Evolutionary conservation across 2,113 vertebrate species (phyloP).

Genomic region (Hylia prasina): DNA sequence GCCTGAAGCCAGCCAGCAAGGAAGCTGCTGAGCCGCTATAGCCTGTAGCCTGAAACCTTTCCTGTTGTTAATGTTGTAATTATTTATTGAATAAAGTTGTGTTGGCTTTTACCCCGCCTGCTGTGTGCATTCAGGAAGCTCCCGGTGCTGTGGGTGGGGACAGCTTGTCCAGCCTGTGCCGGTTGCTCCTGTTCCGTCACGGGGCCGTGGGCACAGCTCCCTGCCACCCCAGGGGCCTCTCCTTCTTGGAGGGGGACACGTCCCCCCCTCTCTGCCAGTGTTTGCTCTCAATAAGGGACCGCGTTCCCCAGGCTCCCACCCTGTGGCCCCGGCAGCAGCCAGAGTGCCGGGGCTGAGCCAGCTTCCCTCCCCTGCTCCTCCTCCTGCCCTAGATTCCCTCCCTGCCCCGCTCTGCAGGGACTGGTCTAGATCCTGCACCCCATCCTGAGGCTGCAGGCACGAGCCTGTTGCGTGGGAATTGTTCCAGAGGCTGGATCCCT

Average conservation of each 20-base stretch:
- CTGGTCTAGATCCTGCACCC: neutral
- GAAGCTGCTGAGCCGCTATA: neutral
- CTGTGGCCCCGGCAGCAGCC: neutral
- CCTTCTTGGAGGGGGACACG: fast-evolving
- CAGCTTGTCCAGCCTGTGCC: neutral
- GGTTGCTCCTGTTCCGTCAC: neutral
- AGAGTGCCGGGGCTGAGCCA: neutral
- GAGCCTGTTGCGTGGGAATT: fast-evolving
- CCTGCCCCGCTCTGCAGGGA: neutral
- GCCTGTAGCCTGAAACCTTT: neutral
- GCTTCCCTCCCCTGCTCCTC: neutral
- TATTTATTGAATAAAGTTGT: constrained; percentile 40
- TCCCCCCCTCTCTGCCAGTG: fast-evolving
- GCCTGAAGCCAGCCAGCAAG: neutral
- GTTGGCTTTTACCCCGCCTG: neutral
- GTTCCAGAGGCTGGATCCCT: neutral
- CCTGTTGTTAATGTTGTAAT: neutral
- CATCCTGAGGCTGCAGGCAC: fast-evolving
- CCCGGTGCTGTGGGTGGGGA: neutral
- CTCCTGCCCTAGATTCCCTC: constrained; percentile 41
- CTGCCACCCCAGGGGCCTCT: neutral
- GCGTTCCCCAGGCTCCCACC: neutral
- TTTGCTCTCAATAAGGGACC: neutral
- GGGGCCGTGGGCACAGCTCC: neutral
- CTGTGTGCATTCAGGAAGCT: neutral